These are phyloP conservation scores for Phorcus lineatus DNA, from an alignment of 2,888 invertebrate species.

Conservation along the genomic window DNA sequence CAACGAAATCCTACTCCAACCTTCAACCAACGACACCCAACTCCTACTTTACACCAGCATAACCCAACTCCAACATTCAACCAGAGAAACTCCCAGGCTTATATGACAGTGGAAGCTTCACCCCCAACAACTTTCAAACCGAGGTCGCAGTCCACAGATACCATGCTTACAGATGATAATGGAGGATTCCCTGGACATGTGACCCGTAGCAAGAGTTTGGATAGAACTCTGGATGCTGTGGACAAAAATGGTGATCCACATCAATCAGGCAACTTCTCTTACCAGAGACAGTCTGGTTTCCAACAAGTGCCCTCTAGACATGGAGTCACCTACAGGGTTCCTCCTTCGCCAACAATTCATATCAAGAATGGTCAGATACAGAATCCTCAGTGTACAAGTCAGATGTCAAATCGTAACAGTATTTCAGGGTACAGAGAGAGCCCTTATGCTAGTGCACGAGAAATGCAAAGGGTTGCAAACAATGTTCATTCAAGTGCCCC, in stretches of 20 bases:
- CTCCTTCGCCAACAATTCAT: not conserved
- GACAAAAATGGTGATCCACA: not conserved
- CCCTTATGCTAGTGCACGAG: not conserved
- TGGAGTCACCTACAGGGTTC: slow-evolving; percentile 11
- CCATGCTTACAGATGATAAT: slow-evolving; percentile 29
- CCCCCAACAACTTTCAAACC: not conserved
- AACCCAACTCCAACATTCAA: not conserved
- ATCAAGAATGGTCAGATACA: not conserved
- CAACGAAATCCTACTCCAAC: no score
- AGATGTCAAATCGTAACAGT: not conserved
- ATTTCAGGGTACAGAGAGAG: not conserved
- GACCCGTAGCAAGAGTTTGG: slow-evolving; percentile 41
- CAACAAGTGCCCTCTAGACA: not conserved
- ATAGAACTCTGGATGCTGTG: slow-evolving; percentile 36
- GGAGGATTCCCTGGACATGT: slow-evolving; percentile 13
- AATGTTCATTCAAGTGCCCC: not conserved
- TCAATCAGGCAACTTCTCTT: not conserved
- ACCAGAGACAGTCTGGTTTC: not conserved
- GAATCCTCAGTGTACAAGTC: not conserved
- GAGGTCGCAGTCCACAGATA: slow-evolving; percentile 35
- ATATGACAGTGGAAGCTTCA: not conserved
- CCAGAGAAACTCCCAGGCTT: not conserved
- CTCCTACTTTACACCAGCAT: no score
- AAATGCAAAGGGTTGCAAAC: slow-evolving; percentile 12
- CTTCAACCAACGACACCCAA: no score